Conservation (phyloP, 2,888 invertebrate species). For the Enchytraeus crypticus region DNA sequence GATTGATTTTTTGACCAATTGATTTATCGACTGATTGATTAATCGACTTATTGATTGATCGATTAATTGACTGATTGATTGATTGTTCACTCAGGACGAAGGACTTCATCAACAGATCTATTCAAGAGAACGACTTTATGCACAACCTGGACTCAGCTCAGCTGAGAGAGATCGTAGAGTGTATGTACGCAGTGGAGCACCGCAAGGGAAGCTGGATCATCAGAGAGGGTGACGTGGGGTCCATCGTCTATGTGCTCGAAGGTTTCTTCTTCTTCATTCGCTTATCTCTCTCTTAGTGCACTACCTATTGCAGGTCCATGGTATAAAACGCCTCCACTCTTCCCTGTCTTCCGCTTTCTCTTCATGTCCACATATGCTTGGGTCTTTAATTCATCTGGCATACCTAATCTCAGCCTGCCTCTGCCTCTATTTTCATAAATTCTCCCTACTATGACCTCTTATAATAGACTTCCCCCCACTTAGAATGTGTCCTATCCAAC, state of each 20-base stretch:
- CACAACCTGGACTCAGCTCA: conserved; percentile 78
- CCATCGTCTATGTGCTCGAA: conserved; percentile 74
- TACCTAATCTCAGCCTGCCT: too few species aligned
- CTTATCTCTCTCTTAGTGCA: too few species aligned
- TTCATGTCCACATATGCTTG: too few species aligned
- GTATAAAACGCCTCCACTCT: too few species aligned
- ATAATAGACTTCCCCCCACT: too few species aligned
- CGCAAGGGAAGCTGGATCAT: conserved; percentile 66
- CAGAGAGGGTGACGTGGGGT: conserved; percentile 76
- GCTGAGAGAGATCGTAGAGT: conserved; percentile 92
- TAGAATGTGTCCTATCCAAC: too few species aligned
- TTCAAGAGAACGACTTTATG: conserved; percentile 98
- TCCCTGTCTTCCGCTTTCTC: too few species aligned
- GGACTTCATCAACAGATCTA: conserved; percentile 74
- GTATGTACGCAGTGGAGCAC: conserved; percentile 95
- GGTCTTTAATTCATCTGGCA: too few species aligned
- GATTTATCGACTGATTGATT: conserved; percentile 2
- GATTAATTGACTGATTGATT: background rate
- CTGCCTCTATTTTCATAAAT: too few species aligned
- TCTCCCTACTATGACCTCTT: too few species aligned
- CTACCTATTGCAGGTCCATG: too few species aligned
- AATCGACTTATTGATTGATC: background rate
- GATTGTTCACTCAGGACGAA: conserved; percentile 71
- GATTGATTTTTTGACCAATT: background rate
- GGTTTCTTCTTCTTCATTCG: too few species aligned